These are phyloP conservation scores for Scaptomyza polygonia DNA, from an alignment of 2,888 invertebrate genomes.

Conservation along the genomic window DNA sequence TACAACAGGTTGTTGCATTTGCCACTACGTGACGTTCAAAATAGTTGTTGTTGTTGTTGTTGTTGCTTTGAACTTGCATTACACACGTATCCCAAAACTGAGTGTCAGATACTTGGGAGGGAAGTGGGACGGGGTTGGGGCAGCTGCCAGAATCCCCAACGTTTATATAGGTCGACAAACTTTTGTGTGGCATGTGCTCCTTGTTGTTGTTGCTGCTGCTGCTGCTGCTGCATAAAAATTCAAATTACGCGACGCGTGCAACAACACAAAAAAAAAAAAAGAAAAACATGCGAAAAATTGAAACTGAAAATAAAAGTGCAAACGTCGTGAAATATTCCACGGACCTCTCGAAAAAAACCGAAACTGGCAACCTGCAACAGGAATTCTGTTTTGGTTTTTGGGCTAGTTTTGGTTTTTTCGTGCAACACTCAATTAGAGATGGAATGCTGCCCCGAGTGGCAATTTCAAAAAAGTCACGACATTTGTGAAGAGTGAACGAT, in stretches of 20 bases:
- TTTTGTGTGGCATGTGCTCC: slow-evolving; percentile 71
- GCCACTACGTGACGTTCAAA: slow-evolving; percentile 61
- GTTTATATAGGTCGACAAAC: slow-evolving; percentile 79
- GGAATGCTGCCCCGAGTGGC: neutral
- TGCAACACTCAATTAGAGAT: neutral
- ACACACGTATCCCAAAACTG: slow-evolving; percentile 69
- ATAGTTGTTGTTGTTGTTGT: slow-evolving; percentile 68
- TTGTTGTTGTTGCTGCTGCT: slow-evolving; percentile 52
- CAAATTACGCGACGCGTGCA: slow-evolving; percentile 74
- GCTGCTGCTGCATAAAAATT: slow-evolving; percentile 71
- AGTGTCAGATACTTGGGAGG: neutral
- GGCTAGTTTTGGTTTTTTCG: neutral
- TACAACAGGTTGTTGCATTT: slow-evolving; percentile 76
- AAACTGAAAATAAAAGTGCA: slow-evolving; percentile 75
- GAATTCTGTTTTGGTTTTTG: too few species aligned
- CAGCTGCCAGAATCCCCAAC: slow-evolving; percentile 54
- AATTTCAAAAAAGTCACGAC: slow-evolving; percentile 22
- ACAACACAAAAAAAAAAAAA: slow-evolving; percentile 34
- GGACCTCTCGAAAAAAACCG: neutral
- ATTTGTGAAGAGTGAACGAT: neutral
- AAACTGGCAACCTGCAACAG: slow-evolving; percentile 1
- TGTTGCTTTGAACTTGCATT: slow-evolving; percentile 75
- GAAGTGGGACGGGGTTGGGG: slow-evolving; percentile 2
- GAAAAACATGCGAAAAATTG: slow-evolving; percentile 24
- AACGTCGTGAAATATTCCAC: slow-evolving; percentile 60